Base-by-base conservation (phyloP, 2,888 invertebrate genomes). In the Digitonthophagus gazella region DNA sequence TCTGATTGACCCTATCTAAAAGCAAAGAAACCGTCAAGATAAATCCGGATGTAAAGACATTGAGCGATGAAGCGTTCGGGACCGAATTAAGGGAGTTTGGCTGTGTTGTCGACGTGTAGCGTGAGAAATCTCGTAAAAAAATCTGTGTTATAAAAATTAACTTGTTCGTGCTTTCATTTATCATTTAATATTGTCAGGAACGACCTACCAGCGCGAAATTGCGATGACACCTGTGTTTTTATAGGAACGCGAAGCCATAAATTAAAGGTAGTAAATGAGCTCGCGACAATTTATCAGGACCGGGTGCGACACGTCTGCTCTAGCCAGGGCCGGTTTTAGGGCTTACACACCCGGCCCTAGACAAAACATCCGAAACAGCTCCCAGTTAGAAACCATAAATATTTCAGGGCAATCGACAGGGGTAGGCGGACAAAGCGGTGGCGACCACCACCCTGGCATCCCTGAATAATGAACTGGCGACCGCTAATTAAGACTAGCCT, bases 401-500 rank as follows among this genome's bases (percentile, higher is more conserved):
- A 80, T 81, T 80, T 81, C 78, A 80, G 73, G 74, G 74, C 76
- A 79, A 80, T 82, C 80, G 81, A 80, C 80, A 78, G 77, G 76
- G 78, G 76, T 76, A 71, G 74, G 71, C 75, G 78, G 79, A 82
- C 80, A 80, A 79, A 81, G 78, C 79, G 80, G 76, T 78, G 78
- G 74, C 75, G 78, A 77, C 76, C 75, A 76, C 76, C 76, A 75
- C 75, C 77, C 75, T 78, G 78, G 75, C 78, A 77, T 75, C 75
- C 70, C 77, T 80, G 81, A 81, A 81, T 81, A 81, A 81, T 81
- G 81, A 81, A 81, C 80, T 75, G 75, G 78, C 76, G 77, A 81
- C 81, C 81, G 79, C 82, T 82, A 82, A 82, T 82, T 82, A 82
- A 82, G 80, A 81, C 79, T 76, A 76, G 79, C 77, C 80, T 79